phyloP scores from a whole-genome alignment of 2,888 invertebrate species.

The Sinodicranocentrus sp. region DNA sequence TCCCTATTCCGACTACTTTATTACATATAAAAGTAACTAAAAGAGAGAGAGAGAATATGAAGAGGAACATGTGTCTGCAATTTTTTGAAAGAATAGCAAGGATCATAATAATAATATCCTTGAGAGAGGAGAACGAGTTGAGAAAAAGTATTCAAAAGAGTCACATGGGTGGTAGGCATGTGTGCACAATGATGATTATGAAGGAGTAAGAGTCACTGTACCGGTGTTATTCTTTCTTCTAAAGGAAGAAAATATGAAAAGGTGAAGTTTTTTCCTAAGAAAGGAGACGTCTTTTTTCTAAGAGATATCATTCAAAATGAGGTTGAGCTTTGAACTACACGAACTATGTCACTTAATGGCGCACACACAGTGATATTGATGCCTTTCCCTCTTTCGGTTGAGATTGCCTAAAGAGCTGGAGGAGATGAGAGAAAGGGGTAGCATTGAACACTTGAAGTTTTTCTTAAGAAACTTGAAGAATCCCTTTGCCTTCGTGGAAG shows the following conservation, averaged over 20 bases:
- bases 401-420: too few relatives aligned
- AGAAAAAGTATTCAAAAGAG: slow-evolving; percentile 16
- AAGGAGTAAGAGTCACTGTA: too few relatives aligned
- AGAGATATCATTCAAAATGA: slow-evolving; percentile 23
- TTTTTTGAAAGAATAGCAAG: slow-evolving; percentile 34
- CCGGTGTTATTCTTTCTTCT: too few relatives aligned
- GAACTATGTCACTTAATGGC: slow-evolving; percentile 27
- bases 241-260: slow-evolving; percentile 27
- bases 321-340: slow-evolving; percentile 27
- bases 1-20: slow-evolving; percentile 33
- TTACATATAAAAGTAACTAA: slow-evolving; percentile 50
- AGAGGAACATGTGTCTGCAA: slow-evolving; percentile 54
- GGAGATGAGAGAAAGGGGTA: too few relatives aligned
- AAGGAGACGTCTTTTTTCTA: slow-evolving; percentile 3
- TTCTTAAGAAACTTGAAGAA: too few relatives aligned
- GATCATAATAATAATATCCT: slow-evolving; percentile 39
- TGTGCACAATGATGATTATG: slow-evolving; percentile 47
- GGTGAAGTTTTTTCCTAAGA: slow-evolving; percentile 20
- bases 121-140: background rate
- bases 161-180: slow-evolving; percentile 46
- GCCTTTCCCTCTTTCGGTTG: background rate
- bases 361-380: slow-evolving; percentile 21
- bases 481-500: background rate
- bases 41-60: slow-evolving; percentile 31
- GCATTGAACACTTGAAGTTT: too few relatives aligned